Conservation (phyloP, 1,140 invertebrate species). For the Aricia agestis region DNA sequence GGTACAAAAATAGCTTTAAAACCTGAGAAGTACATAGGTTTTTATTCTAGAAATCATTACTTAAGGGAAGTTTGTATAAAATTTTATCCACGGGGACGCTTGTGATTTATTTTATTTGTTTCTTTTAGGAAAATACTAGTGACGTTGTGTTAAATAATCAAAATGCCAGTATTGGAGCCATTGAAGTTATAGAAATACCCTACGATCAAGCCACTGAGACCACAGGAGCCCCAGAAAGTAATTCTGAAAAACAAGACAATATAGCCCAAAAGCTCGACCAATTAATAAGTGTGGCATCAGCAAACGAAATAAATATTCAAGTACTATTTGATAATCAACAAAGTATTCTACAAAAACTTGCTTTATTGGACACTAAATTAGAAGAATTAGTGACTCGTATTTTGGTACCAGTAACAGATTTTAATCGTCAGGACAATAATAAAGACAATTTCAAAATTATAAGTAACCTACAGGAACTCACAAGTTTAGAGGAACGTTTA, state of each 20-base stretch:
- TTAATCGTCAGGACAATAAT: not conserved
- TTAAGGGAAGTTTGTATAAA: too few relatives aligned
- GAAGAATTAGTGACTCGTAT: not conserved
- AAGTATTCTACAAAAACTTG: not conserved
- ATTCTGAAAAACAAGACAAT: not conserved
- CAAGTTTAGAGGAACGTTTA: not conserved
- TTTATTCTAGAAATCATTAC: too few relatives aligned
- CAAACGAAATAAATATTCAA: not conserved
- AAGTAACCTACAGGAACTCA: not conserved
- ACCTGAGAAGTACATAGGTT: too few relatives aligned
- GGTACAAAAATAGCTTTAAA: too few relatives aligned
- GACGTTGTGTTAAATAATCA: not conserved
- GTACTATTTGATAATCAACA: not conserved
- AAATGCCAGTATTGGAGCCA: too few relatives aligned
- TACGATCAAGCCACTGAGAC: not conserved
- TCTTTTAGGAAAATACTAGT: slow-evolving; percentile 1
- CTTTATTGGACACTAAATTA: not conserved
- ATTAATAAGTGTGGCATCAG: not conserved
- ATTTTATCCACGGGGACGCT: not conserved
- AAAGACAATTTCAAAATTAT: not conserved
- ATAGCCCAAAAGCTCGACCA: not conserved
- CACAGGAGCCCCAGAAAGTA: not conserved
- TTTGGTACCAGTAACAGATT: not conserved
- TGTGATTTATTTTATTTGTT: not conserved
- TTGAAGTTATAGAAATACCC: not conserved